Conservation (phyloP, 2,113 vertebrate species). For the Limnothrissa miodon region DNA sequence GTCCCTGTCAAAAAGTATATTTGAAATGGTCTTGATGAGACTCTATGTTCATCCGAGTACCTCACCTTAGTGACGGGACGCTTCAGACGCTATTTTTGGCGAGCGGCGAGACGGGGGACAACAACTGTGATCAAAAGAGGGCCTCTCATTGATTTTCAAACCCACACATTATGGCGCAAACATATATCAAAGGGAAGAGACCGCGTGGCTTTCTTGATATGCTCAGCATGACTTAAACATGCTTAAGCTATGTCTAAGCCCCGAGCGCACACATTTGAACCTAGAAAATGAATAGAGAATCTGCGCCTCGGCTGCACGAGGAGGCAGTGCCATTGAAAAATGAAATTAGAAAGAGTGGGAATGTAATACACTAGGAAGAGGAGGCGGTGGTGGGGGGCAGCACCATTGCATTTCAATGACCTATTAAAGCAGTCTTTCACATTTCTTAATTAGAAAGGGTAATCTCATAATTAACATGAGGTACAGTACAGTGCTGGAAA, state of each 20-base stretch:
- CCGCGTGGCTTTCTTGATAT: slow-evolving; percentile 51
- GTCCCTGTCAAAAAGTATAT: not conserved
- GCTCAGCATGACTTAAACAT: slow-evolving; percentile 62
- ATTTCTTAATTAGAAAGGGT: slow-evolving; percentile 68
- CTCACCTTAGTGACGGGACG: slow-evolving; percentile 33
- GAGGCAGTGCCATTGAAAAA: slow-evolving; percentile 27
- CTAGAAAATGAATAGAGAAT: slow-evolving; percentile 44
- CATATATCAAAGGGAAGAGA: slow-evolving; percentile 61
- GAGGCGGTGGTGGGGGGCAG: not conserved
- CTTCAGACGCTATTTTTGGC: slow-evolving; percentile 34
- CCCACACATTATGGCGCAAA: slow-evolving; percentile 55
- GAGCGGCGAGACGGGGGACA: slow-evolving; percentile 43
- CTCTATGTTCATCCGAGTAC: not conserved
- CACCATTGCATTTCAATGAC: slow-evolving; percentile 50
- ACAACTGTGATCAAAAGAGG: slow-evolving; percentile 59
- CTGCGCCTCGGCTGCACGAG: slow-evolving; percentile 26
- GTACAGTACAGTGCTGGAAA: slow-evolving; percentile 54
- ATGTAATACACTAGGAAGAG: slow-evolving; percentile 12
- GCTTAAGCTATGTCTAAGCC: slow-evolving; percentile 56
- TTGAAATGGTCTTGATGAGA: slow-evolving; percentile 13
- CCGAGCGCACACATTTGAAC: slow-evolving; percentile 56
- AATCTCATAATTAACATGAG: slow-evolving; percentile 67
- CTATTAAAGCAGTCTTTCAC: slow-evolving; percentile 58
- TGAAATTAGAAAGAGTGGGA: not conserved
- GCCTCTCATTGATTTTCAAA: slow-evolving; percentile 64